phyloP scores from a whole-genome alignment of 1,140 invertebrate species.

The Laodelphax striatellus region DNA sequence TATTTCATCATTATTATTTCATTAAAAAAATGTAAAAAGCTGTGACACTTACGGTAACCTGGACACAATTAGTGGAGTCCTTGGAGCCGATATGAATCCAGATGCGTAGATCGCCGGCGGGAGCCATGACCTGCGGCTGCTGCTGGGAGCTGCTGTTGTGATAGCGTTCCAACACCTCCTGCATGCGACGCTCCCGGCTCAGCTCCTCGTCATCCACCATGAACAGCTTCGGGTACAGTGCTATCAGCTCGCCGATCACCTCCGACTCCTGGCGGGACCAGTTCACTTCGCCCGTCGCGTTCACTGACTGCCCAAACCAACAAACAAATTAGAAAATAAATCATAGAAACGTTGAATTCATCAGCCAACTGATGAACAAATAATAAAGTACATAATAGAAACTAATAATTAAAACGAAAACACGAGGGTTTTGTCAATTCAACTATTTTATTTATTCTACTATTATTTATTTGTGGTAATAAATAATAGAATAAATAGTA shows the following conservation, averaged over 20 bases:
- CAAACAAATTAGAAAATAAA: too few species aligned
- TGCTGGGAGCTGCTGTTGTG: constrained; percentile 36
- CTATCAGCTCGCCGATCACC: constrained; percentile 57
- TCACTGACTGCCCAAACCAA: background rate
- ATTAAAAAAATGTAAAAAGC: too few species aligned
- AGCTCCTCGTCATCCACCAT: constrained; percentile 43
- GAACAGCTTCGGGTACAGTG: constrained; percentile 44
- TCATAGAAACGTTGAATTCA: too few species aligned
- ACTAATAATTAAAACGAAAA: too few species aligned
- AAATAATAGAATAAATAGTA: too few species aligned
- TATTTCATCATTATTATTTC: too few species aligned
- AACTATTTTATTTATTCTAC: too few species aligned
- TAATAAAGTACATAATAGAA: too few species aligned
- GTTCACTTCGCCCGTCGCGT: constrained; percentile 20
- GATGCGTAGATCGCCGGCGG: constrained; percentile 66
- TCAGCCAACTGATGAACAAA: too few species aligned
- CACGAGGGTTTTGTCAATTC: too few species aligned
- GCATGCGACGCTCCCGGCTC: constrained; percentile 55
- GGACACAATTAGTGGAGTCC: constrained; percentile 43
- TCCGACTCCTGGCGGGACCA: constrained; percentile 52
- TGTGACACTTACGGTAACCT: constrained; percentile 42
- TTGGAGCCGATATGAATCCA: constrained; percentile 55
- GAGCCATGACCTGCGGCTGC: constrained; percentile 42
- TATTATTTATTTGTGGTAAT: too few species aligned
- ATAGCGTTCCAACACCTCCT: constrained; percentile 54